Conservation (phyloP, 1,140 invertebrate genomes). For the Babylonia areolata region DNA sequence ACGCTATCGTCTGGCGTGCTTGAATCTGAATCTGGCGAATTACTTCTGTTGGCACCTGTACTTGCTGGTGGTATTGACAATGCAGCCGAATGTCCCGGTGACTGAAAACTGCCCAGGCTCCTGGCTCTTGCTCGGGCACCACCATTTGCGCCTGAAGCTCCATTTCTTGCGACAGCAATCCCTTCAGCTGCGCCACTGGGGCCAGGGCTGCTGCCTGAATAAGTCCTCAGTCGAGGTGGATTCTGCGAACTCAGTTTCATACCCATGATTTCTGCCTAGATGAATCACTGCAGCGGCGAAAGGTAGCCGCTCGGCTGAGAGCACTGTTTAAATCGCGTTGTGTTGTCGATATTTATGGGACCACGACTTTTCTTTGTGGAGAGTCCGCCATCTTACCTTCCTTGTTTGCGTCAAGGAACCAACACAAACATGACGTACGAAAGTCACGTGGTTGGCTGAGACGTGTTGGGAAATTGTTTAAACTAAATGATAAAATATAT, state of each 20-base stretch:
- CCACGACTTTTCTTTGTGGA: slow-evolving; percentile 7
- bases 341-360: slow-evolving; percentile 34
- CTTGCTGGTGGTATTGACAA: slow-evolving; percentile 64
- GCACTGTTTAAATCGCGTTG: neutral
- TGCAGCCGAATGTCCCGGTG: slow-evolving; percentile 53
- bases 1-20: slow-evolving; percentile 69
- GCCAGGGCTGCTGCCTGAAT: slow-evolving; percentile 67
- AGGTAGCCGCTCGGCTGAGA: slow-evolving; percentile 21
- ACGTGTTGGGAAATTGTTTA: neutral
- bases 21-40: slow-evolving; percentile 71
- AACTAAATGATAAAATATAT: neutral
- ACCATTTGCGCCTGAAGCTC: slow-evolving; percentile 34
- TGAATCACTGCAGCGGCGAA: neutral
- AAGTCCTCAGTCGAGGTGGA: slow-evolving; percentile 67
- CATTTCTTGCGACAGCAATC: slow-evolving; percentile 55
- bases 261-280: slow-evolving; percentile 56
- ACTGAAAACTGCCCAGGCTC: slow-evolving; percentile 67
- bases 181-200: slow-evolving; percentile 59
- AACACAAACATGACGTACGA: slow-evolving; percentile 67
- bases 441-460: slow-evolving; percentile 39
- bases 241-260: slow-evolving; percentile 68
- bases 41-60: slow-evolving; percentile 58
- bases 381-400: slow-evolving; percentile 70
- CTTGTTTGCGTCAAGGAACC: slow-evolving; percentile 72
- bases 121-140: slow-evolving; percentile 62